phyloP scores from a whole-genome alignment of 2,113 vertebrate species.

The Neotoma lepida region DNA sequence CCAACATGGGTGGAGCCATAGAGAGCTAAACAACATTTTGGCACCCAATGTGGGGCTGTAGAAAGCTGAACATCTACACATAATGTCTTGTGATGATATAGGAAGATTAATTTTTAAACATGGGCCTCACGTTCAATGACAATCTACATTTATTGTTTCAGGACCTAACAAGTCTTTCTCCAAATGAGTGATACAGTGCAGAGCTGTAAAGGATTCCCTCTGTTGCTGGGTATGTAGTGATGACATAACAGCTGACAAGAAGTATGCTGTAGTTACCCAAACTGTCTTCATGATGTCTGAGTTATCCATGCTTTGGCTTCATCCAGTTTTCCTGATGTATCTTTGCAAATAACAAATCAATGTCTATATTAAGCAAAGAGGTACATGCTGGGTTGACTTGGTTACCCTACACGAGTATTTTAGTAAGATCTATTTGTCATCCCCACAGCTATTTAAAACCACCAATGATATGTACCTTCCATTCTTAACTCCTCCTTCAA shows the following conservation, averaged over 20 bases:
- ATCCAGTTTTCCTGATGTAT: slow-evolving; percentile 78
- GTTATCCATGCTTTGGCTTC: slow-evolving; percentile 77
- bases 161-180: slow-evolving; percentile 81
- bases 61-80: no score
- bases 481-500: slow-evolving; percentile 55
- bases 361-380: slow-evolving; percentile 77
- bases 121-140: slow-evolving; percentile 94
- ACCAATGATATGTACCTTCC: slow-evolving; percentile 68
- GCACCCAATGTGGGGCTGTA: no score
- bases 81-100: slow-evolving; percentile 74
- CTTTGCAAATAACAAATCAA: slow-evolving; percentile 79
- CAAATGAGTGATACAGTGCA: slow-evolving; percentile 76
- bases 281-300: slow-evolving; percentile 68
- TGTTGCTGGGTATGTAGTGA: slow-evolving; percentile 71
- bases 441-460: slow-evolving; percentile 70
- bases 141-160: slow-evolving; percentile 72
- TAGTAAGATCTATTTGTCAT: slow-evolving; percentile 61
- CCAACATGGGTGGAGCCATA: no score
- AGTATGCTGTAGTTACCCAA: slow-evolving; percentile 82
- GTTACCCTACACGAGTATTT: slow-evolving; percentile 77
- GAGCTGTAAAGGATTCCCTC: slow-evolving; percentile 77
- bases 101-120: slow-evolving; percentile 97
- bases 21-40: no score
- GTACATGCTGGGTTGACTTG: slow-evolving; percentile 53
- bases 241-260: slow-evolving; percentile 76